phyloP scores from a whole-genome alignment of 2,113 vertebrate genomes.

The Oplegnathus fasciatus region DNA sequence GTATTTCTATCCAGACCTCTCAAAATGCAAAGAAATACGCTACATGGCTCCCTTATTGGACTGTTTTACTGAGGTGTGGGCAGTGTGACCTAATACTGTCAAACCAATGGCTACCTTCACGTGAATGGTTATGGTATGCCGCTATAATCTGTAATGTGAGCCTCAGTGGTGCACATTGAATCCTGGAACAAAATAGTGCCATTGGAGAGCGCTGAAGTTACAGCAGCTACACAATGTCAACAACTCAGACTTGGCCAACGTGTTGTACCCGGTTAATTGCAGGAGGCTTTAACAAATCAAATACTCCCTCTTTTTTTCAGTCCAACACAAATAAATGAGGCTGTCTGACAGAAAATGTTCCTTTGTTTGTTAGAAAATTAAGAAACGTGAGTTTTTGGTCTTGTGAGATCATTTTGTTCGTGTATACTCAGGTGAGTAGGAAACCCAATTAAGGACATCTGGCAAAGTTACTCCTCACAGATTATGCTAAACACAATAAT shows the following conservation, averaged over 20 bases:
- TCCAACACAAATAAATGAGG: slow-evolving; percentile 60
- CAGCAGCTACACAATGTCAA: slow-evolving; percentile 46
- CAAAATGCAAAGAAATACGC: background rate
- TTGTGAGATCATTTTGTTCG: slow-evolving; percentile 35
- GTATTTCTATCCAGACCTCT: background rate
- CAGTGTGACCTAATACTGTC: slow-evolving; percentile 35
- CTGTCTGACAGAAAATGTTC: slow-evolving; percentile 29
- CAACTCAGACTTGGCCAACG: slow-evolving; percentile 23
- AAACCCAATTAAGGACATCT: slow-evolving; percentile 49
- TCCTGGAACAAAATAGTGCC: slow-evolving; percentile 19
- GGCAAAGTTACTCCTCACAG: slow-evolving; percentile 16
- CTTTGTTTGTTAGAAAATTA: slow-evolving; percentile 53
- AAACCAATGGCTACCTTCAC: background rate
- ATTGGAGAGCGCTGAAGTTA: slow-evolving; percentile 13
- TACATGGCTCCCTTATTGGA: background rate
- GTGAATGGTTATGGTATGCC: slow-evolving; percentile 7
- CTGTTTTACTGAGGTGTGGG: slow-evolving; percentile 9
- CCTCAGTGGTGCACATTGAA: slow-evolving; percentile 9
- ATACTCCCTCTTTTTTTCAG: slow-evolving; percentile 25
- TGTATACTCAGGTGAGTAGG: slow-evolving; percentile 45
- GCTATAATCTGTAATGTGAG: slow-evolving; percentile 28
- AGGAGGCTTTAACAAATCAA: slow-evolving; percentile 59
- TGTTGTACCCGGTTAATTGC: slow-evolving; percentile 51
- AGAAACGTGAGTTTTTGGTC: slow-evolving; percentile 34
- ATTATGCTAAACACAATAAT: slow-evolving; percentile 39